Evolutionary conservation across 1,140 invertebrate species (phyloP).

Genomic region (Ips typographus): DNA sequence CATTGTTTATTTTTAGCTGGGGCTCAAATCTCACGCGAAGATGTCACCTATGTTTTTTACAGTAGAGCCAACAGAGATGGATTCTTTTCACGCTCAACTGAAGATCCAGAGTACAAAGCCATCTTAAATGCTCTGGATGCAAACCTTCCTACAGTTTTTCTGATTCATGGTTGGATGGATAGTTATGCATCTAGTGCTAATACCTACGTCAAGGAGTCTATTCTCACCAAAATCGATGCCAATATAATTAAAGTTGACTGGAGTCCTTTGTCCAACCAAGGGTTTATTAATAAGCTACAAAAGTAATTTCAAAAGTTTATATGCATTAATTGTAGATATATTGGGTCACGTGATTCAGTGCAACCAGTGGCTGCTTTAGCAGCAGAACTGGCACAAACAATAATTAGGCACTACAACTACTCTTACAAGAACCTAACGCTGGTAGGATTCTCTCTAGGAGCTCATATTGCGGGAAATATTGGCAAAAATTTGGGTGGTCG

Average conservation of each 20-base stretch:
- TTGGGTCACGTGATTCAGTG: constrained; percentile 54
- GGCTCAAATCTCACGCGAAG: constrained; percentile 4
- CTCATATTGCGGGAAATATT: constrained; percentile 65
- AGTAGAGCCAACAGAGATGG: constrained; percentile 14
- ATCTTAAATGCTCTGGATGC: background rate
- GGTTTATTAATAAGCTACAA: constrained; percentile 42
- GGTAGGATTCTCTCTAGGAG: constrained; percentile 69
- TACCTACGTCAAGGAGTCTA: constrained; percentile 47
- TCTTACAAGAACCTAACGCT: constrained; percentile 58
- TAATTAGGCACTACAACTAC: constrained; percentile 52
- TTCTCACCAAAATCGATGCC: constrained; percentile 49
- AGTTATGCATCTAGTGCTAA: constrained; percentile 43
- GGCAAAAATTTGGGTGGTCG: constrained; percentile 45
- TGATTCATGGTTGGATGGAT: constrained; percentile 50
- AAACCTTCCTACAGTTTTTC: constrained; percentile 16
- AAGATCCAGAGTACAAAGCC: constrained; percentile 16
- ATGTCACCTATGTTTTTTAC: constrained; percentile 22
- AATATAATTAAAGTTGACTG: constrained; percentile 64
- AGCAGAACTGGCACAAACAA: constrained; percentile 56
- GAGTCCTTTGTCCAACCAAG: constrained; percentile 48
- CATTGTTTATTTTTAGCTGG: background rate
- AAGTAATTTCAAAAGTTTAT: background rate
- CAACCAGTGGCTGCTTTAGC: constrained; percentile 55
- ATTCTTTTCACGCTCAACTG: background rate
- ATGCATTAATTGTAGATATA: background rate